phyloP scores from a whole-genome alignment of 2,888 invertebrate species.

The Caenorhabditis doughertyi region DNA sequence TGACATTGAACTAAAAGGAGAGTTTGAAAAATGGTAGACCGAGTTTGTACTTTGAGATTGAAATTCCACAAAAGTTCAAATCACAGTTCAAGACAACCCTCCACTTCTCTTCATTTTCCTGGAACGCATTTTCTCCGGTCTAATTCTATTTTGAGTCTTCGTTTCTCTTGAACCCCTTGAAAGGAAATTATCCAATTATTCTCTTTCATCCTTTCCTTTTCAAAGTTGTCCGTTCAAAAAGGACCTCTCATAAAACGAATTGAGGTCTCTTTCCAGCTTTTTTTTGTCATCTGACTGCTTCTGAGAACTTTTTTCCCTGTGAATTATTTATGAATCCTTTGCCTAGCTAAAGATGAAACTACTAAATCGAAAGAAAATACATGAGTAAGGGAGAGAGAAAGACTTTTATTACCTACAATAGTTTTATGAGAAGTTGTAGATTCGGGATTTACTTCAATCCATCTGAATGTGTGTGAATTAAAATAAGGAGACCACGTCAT shows the following conservation, averaged over 20 bases:
- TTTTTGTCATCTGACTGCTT: constrained; percentile 26
- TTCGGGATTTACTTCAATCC: too few species aligned
- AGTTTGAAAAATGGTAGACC: too few species aligned
- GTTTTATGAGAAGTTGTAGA: too few species aligned
- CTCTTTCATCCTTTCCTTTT: neutral
- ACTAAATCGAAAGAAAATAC: neutral
- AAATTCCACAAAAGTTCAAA: too few species aligned
- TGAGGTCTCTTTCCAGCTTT: constrained; percentile 1
- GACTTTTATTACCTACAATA: neutral
- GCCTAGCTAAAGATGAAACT: neutral
- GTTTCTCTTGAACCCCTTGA: neutral
- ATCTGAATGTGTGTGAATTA: neutral
- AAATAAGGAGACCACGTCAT: neutral
- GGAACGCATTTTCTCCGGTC: neutral
- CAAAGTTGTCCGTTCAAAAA: constrained; percentile 19
- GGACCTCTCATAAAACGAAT: constrained; percentile 7
- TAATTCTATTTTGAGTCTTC: constrained; percentile 2
- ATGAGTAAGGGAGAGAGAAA: neutral
- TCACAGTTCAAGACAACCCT: neutral
- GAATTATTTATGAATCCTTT: constrained; percentile 26
- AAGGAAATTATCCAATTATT: constrained; percentile 8
- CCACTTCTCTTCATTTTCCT: neutral
- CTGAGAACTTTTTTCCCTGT: constrained; percentile 21
- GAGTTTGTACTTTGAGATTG: too few species aligned
- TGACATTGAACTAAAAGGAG: too few species aligned